Percentiles rank a stretch among this genome's conserved stretches.
Evolutionary conservation across 2,888 invertebrate genomes (phyloP).

Genomic region (Silvanus unidentatus): DNA sequence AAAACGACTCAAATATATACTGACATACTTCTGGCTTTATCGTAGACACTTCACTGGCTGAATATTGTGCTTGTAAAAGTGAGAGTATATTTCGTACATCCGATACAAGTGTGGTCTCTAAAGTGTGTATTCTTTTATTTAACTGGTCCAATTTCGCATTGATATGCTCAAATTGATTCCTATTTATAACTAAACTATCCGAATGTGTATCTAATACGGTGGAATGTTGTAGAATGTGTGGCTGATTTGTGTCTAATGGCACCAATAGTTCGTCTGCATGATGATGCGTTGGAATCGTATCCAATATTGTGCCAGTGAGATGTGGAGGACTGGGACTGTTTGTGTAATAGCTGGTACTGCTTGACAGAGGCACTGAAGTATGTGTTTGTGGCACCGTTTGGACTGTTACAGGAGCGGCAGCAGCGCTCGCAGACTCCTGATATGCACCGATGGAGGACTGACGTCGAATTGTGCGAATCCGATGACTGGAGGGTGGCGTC

Average conservation of each 20-base stretch:
- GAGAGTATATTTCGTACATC: conserved; percentile 68
- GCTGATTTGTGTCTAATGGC: conserved; percentile 18
- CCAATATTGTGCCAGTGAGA: conserved; percentile 35
- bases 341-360: conserved; percentile 54
- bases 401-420: conserved; percentile 6
- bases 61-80: conserved; percentile 31
- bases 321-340: conserved; percentile 59
- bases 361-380: conserved; percentile 39
- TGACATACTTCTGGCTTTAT: conserved; percentile 19
- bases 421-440: conserved; percentile 33
- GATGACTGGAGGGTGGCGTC: conserved; percentile 55
- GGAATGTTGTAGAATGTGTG: conserved; percentile 35
- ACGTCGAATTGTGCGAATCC: conserved; percentile 54
- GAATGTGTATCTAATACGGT: conserved; percentile 33
- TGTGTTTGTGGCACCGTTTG: conserved; percentile 16
- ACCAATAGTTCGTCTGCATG: conserved; percentile 23
- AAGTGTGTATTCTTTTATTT: conserved; percentile 60
- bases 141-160: conserved; percentile 62
- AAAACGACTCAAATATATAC: no score
- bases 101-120: conserved; percentile 67
- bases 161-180: conserved; percentile 50
- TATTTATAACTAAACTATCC: conserved; percentile 42
- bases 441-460: conserved; percentile 59
- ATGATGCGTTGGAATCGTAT: neutral
- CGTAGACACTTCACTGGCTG: conserved; percentile 18